Conservation (phyloP, 2,888 invertebrate species). For the Zootermopsis nevadensis region DNA sequence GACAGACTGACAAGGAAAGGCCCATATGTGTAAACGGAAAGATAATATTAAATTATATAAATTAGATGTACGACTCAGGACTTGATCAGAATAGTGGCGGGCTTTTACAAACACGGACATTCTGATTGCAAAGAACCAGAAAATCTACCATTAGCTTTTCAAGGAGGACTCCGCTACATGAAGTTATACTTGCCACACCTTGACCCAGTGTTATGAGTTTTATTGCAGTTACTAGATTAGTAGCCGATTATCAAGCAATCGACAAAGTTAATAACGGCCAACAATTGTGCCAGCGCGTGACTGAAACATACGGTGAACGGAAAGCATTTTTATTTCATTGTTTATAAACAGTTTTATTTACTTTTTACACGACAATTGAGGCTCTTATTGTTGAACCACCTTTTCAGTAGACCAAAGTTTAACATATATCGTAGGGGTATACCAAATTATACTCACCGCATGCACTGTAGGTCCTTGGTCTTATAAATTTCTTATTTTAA, state of each 20-base stretch:
- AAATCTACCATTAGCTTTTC: too few species aligned
- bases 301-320: slow-evolving; percentile 22
- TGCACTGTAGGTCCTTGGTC: too few species aligned
- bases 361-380: not conserved
- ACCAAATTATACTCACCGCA: not conserved
- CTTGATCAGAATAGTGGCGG: too few species aligned
- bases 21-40: too few species aligned
- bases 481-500: too few species aligned
- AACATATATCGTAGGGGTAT: not conserved
- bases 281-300: not conserved
- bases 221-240: not conserved
- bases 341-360: not conserved
- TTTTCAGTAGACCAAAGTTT: not conserved
- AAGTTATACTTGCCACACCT: not conserved
- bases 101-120: too few species aligned
- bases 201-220: not conserved
- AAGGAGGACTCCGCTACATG: too few species aligned
- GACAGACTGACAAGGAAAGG: too few species aligned
- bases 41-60: too few species aligned
- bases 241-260: not conserved
- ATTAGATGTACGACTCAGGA: too few species aligned
- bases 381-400: not conserved
- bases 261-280: not conserved
- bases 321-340: not conserved
- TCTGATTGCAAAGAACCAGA: too few species aligned